Conservation (phyloP, 2,888 invertebrate genomes). For the Periphyllus acericola region DNA sequence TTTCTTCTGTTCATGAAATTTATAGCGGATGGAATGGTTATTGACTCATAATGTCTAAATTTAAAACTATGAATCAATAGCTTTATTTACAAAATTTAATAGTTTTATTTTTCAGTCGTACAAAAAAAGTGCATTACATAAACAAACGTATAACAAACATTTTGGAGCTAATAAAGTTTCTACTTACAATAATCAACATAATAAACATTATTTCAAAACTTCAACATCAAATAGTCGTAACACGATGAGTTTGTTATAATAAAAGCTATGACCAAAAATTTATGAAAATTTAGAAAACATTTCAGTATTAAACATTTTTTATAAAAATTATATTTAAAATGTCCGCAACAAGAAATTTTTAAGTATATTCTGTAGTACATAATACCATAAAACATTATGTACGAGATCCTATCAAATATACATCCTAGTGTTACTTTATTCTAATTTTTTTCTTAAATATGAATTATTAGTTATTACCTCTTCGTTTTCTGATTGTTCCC, state of each 20-base stretch:
- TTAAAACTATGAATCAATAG: slow-evolving; percentile 45
- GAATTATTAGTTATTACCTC: slow-evolving; percentile 4
- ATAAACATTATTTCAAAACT: not conserved
- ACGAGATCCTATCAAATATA: too few species aligned
- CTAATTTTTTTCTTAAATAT: not conserved
- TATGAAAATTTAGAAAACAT: too few species aligned
- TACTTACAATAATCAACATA: not conserved
- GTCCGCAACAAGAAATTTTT: too few species aligned
- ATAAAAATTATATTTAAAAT: too few species aligned
- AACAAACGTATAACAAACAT: not conserved
- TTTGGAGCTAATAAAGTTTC: not conserved
- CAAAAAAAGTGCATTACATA: not conserved
- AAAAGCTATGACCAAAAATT: too few species aligned
- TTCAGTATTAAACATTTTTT: too few species aligned
- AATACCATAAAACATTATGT: too few species aligned
- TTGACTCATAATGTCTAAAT: slow-evolving; percentile 28
- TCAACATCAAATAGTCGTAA: too few species aligned
- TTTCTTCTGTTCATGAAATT: not conserved
- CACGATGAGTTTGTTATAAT: too few species aligned
- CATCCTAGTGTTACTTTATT: not conserved
- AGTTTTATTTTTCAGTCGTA: slow-evolving; percentile 14
- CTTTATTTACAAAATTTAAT: slow-evolving; percentile 24
- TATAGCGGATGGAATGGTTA: not conserved
- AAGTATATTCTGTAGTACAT: too few species aligned
- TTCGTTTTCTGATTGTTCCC: slow-evolving; percentile 65